These are phyloP conservation scores for Alitta virens DNA, from an alignment of 2,888 invertebrate species.

Conservation along the genomic window DNA sequence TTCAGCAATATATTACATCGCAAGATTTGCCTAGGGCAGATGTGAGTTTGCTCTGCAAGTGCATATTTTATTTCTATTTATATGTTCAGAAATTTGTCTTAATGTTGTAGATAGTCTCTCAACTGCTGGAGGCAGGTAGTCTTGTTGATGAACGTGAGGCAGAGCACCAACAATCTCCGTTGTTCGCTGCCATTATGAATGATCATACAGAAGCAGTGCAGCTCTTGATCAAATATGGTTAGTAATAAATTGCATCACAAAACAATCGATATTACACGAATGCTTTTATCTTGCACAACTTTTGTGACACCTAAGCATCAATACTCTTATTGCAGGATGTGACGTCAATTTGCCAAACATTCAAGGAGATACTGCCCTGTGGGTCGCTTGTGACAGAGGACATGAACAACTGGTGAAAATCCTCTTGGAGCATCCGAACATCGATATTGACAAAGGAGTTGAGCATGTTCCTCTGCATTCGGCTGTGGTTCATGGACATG, in stretches of 20 bases:
- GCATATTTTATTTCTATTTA: too few relatives aligned
- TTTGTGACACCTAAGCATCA: too few relatives aligned
- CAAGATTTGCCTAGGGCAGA: too few relatives aligned
- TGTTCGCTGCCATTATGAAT: constrained; percentile 46
- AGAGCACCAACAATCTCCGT: constrained; percentile 29
- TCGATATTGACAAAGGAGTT: constrained; percentile 32
- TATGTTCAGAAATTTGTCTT: too few relatives aligned
- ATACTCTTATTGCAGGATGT: constrained; percentile 47
- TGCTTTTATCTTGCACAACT: too few relatives aligned
- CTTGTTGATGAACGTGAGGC: constrained; percentile 39
- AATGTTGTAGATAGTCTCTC: constrained; percentile 40
- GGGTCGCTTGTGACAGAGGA: constrained; percentile 47
- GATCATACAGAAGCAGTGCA: constrained; percentile 42
- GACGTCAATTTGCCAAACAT: constrained; percentile 41
- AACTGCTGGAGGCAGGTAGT: constrained; percentile 43
- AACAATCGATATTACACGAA: too few relatives aligned
- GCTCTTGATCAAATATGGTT: constrained; percentile 46
- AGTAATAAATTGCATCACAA: background rate
- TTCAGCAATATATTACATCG: too few relatives aligned
- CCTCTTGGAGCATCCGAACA: constrained; percentile 36
- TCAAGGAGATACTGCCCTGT: constrained; percentile 42
- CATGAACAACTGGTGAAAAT: constrained; percentile 37
- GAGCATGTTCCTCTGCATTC: constrained; percentile 41
- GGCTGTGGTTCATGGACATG: constrained; percentile 40
- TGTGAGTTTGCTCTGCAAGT: too few relatives aligned